Evolutionary conservation across 2,113 vertebrate genomes (phyloP), one percentile per base, ranked within the genome.

Genomic region (Opisthocomus hoazin): DNA sequence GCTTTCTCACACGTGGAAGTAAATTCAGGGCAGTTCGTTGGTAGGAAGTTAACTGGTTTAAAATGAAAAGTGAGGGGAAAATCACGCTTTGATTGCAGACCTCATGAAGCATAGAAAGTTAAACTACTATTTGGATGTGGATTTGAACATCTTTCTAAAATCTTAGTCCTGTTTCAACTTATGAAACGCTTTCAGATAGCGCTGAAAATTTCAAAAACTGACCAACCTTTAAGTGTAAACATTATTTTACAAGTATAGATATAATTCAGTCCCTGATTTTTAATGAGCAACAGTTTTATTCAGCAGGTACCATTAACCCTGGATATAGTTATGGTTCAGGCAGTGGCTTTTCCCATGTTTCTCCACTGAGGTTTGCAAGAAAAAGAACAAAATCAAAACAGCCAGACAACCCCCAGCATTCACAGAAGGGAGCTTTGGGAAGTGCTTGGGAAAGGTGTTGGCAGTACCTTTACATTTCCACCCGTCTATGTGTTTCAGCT

Each of bases 401-500:
- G 45, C 2, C 6, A 18, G 48, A 58, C 13, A 60, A 29, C 3
- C 3, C 26, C 9, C 34, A 43, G 7, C 36, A 34, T 46, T 75
- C 27, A 23, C 18, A 43, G 34, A 22, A 60, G 34, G 13, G 30
- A 71, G 23, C 32, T 84, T 70, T 86, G 71, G 36, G 53, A 46
- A 41, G 29, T 9, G 10, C 64, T 81, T 66, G 39, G 34, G 54
- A 64, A 66, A 41, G 56, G 21, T 30, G 27, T 18, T 77, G 53
- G 39, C 56, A 41, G 46, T 7, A 24, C 30, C 30, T 45, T 90
- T 60, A 23, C 20, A 12, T 66, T 89, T 94, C 82, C 15, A 7
- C 29, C 22, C 54, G 8, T 77, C 29, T 87, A 18, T 92, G 63
- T 4, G 0, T 96, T 97, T 66, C 97, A 99, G 99, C 96, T 99